phyloP scores from a whole-genome alignment of 2,113 vertebrate genomes.

The Perognathus longimembris region DNA sequence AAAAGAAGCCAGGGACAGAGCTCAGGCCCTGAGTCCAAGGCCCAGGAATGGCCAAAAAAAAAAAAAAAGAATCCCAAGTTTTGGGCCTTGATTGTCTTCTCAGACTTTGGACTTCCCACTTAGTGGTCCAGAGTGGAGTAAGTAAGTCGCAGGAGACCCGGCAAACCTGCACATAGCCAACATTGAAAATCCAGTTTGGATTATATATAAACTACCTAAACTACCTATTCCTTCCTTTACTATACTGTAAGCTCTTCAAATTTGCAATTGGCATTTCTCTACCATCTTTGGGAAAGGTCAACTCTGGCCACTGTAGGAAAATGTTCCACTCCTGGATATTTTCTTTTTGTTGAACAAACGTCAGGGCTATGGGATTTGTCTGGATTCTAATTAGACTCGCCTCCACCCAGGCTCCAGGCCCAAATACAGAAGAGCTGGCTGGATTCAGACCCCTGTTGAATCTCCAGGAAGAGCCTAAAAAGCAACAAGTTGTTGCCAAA shows the following conservation, averaged over 20 bases:
- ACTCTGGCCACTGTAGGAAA: not conserved
- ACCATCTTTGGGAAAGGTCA: constrained; percentile 33
- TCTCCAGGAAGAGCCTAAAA: constrained; percentile 31
- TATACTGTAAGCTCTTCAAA: not conserved
- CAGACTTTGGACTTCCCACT: not conserved
- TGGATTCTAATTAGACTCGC: constrained; percentile 41
- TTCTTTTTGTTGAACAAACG: constrained; percentile 51
- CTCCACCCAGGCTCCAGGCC: not conserved
- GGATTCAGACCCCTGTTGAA: not conserved
- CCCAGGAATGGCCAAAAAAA: no score
- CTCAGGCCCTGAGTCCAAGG: no score
- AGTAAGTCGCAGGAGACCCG: not conserved
- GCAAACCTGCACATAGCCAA: not conserved
- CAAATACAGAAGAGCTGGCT: constrained; percentile 6
- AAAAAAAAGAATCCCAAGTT: no score
- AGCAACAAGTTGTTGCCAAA: constrained; percentile 6
- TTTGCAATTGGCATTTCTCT: not conserved
- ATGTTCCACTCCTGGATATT: not conserved
- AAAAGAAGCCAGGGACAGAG: no score
- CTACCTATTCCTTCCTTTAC: not conserved
- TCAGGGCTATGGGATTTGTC: not conserved
- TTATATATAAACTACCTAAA: not conserved
- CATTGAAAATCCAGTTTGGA: not conserved
- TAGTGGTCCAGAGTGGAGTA: not conserved
- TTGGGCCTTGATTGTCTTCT: not conserved